Evolutionary conservation across 1,140 invertebrate species (phyloP), one percentile per base, ranked within the genome.

Genomic region (Homalodisca vitripennis): DNA sequence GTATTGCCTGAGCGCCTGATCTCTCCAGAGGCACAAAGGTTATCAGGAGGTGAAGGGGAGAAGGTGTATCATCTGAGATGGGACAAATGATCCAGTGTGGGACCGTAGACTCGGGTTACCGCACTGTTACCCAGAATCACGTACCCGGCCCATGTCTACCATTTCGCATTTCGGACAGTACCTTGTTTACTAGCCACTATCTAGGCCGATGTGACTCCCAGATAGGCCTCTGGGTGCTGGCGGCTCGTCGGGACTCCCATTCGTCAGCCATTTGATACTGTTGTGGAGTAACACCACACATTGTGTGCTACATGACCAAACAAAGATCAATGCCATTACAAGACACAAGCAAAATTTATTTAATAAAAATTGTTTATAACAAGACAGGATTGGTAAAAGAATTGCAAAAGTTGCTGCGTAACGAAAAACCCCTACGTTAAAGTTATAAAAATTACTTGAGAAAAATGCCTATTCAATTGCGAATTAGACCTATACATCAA

Each of bases 111-210:
- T n/a, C 48, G 14, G 22, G 48, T 14, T 51, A 22, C 22, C 48
- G 34, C 34, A 10, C 6, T 22, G 22, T 51, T 51, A 51, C 48
- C 48, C 3, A 22, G 48, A n/a, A 14, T 51, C 48, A 51, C 48
- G 48, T 51, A 14, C n/a, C 14, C 3, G 48, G 34, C 6, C 6
- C 34, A 41, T 17, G 17, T 6, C n/a, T 6, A 41, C n/a, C 48
- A 20, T 51, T 51, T 51, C 48, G 48, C 48, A 51, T 51, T 51
- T 51, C n/a, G 48, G 48, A 51, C 48, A 51, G 48, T 12, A 3
- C 48, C 48, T 51, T 51, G 48, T 51, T 51, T 51, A 51, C 48
- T 20, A 51, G 48, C 48, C n/a, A 6, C 48, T 51, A 51, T 51
- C 48, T 51, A 22, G n/a, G 22, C 48, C 48, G n/a, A 20, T 51